Percentiles rank a stretch among this genome's conserved stretches.
phyloP scores from a whole-genome alignment of 2,113 vertebrate species.

The Etheostoma cragini region DNA sequence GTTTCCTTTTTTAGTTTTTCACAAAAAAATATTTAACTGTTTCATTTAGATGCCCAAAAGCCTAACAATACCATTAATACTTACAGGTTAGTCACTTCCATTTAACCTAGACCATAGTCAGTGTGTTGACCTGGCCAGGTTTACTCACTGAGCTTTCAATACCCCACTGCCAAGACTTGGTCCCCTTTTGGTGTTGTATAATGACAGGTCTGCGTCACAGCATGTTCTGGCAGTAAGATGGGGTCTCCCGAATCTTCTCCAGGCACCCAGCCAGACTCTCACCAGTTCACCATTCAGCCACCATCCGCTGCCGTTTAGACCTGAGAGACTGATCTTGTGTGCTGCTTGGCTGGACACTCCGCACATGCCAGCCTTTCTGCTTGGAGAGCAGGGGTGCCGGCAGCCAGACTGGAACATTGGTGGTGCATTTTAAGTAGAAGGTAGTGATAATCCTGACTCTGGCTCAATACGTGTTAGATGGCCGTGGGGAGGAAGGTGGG shows the following conservation, averaged over 20 bases:
- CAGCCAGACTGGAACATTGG: constrained; percentile 13
- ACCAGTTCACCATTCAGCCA: constrained; percentile 67
- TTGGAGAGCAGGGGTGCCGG: constrained; percentile 46
- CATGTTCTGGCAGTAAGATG: constrained; percentile 61
- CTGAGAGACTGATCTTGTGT: constrained; percentile 41
- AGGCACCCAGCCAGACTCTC: constrained; percentile 70
- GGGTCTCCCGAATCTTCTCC: constrained; percentile 60
- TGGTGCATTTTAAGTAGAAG: constrained; percentile 57
- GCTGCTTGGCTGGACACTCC: constrained; percentile 49
- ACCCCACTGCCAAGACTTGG: constrained; percentile 18
- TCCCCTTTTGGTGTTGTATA: constrained; percentile 46
- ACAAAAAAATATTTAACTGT: background rate
- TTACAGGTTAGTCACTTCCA: background rate
- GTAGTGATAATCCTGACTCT: constrained; percentile 22
- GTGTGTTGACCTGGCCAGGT: constrained; percentile 19
- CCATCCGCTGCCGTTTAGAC: constrained; percentile 68
- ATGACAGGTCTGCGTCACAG: constrained; percentile 68
- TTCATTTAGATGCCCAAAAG: background rate
- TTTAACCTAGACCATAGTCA: background rate
- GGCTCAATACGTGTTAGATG: constrained; percentile 32
- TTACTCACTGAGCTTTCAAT: constrained; percentile 19
- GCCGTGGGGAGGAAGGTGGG: background rate
- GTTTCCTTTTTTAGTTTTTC: background rate
- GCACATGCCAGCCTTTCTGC: constrained; percentile 42
- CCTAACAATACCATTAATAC: background rate